These are phyloP conservation scores for Oncorhynchus clarkii DNA, from an alignment of 2,113 vertebrate species.

Conservation along the genomic window DNA sequence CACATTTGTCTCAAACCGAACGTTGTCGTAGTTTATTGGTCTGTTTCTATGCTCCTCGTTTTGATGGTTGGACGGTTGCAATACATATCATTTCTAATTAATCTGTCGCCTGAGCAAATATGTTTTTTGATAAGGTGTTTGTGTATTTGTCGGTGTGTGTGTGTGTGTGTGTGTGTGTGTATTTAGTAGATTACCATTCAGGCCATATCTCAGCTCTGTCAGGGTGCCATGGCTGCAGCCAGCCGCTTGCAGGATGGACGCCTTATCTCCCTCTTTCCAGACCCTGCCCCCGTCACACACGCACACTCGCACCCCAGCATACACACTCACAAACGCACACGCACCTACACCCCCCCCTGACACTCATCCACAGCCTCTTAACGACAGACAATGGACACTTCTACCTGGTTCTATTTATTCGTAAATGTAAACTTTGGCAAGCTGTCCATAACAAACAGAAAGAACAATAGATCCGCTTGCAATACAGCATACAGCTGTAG, in stretches of 20 bases:
- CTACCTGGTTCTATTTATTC: background rate
- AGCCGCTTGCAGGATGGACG: background rate
- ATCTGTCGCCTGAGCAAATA: constrained; percentile 54
- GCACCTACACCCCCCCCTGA: background rate
- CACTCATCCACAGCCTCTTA: background rate
- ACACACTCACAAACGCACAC: background rate
- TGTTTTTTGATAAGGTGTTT: constrained; percentile 45
- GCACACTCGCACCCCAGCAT: background rate
- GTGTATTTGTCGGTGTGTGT: constrained; percentile 2
- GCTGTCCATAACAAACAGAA: background rate
- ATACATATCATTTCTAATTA: constrained; percentile 37
- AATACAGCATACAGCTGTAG: background rate
- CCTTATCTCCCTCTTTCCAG: constrained; percentile 59
- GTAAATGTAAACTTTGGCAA: background rate
- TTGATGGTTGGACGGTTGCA: constrained; percentile 9
- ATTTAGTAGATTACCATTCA: constrained; percentile 25
- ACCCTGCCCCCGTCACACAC: constrained; percentile 20
- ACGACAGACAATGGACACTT: background rate
- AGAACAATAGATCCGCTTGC: background rate
- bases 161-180: constrained; percentile 45
- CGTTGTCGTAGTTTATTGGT: background rate
- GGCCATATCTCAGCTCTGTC: constrained; percentile 43
- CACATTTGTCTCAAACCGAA: background rate
- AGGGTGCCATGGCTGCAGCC: background rate
- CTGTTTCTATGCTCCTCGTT: background rate